Conservation (phyloP, 53 echinoderm and acorn worm species). For the Henricia sp. region DNA sequence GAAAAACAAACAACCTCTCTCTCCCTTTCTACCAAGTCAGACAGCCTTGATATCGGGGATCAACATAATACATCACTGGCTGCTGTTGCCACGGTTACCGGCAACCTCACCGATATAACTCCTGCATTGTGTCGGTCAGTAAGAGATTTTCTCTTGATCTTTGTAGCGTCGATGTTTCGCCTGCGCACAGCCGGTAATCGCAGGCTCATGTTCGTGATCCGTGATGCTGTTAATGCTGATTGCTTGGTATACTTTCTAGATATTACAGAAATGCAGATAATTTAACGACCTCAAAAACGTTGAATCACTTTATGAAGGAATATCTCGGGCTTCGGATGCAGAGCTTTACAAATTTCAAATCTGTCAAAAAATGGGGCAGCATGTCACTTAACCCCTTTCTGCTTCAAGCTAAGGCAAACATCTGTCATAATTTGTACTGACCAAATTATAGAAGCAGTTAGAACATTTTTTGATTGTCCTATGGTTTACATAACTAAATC, state of each 20-base stretch:
- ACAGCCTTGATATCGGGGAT: background rate
- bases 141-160: conserved; percentile 1
- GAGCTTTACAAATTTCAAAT: too few species aligned
- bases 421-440: too few species aligned
- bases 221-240: conserved; percentile 2
- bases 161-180: conserved; percentile 14
- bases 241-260: background rate
- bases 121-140: background rate
- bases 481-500: too few species aligned
- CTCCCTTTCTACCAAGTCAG: background rate
- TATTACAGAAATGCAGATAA: conserved; percentile 24
- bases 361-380: too few species aligned
- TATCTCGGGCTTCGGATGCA: too few species aligned
- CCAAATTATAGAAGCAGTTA: too few species aligned
- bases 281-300: conserved; percentile 20
- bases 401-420: too few species aligned
- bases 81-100: conserved; percentile 29
- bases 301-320: background rate
- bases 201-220: conserved; percentile 41
- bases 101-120: conserved; percentile 4
- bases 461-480: too few species aligned
- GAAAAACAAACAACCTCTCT: conserved; percentile 32
- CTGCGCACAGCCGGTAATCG: conserved; percentile 14
- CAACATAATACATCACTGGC: conserved; percentile 46
- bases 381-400: too few species aligned